A percentile compares a stretch with the other conserved stretches of the same genome.
Evolutionary conservation across 2,888 invertebrate species (phyloP).

Genomic region (Drosophila planitibia): DNA sequence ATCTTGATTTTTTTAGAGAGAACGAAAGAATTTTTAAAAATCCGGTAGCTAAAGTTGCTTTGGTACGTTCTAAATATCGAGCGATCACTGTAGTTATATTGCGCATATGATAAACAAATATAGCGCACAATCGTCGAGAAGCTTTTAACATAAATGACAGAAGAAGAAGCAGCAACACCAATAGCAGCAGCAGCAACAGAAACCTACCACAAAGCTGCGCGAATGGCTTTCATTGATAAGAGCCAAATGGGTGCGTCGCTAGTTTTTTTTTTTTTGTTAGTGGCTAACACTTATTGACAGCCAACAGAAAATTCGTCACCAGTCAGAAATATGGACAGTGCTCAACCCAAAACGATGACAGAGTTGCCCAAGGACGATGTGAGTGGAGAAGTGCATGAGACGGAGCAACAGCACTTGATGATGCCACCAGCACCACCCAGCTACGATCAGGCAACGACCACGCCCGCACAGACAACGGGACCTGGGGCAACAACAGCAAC

Average conservation of each 20-base stretch:
- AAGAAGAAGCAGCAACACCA: constrained; percentile 7
- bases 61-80: neutral
- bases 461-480: constrained; percentile 61
- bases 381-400: constrained; percentile 18
- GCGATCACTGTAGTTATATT: neutral
- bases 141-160: constrained; percentile 30
- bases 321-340: constrained; percentile 47
- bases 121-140: constrained; percentile 25
- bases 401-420: constrained; percentile 62
- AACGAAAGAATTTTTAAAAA: neutral
- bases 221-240: constrained; percentile 66
- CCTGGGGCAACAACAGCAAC: constrained; percentile 23
- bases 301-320: constrained; percentile 49
- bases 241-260: constrained; percentile 27
- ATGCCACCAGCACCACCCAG: constrained; percentile 59
- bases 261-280: constrained; percentile 14
- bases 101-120: constrained; percentile 52
- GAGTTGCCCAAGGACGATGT: constrained; percentile 49
- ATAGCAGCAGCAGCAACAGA: neutral
- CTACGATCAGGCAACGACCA: constrained; percentile 76
- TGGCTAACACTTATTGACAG: constrained; percentile 23
- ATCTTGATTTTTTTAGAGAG: neutral
- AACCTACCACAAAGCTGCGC: constrained; percentile 49
- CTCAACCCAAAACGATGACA: constrained; percentile 62
- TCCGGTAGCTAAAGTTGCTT: neutral